phyloP scores from a whole-genome alignment of 2,113 vertebrate genomes.

The Condylura cristata region DNA sequence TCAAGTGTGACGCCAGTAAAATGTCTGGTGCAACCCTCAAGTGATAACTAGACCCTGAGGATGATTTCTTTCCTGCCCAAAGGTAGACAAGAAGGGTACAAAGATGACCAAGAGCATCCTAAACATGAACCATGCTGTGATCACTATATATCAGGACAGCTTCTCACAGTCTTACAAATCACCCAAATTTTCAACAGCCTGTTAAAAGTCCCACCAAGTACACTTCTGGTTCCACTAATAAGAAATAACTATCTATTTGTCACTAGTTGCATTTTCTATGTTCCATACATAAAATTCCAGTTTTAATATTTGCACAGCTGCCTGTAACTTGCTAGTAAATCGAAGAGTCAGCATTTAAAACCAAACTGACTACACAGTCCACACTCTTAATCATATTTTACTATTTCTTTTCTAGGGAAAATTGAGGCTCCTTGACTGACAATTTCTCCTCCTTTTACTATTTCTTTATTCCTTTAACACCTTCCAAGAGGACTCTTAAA shows the following conservation, averaged over 20 bases:
- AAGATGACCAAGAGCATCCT: slow-evolving; percentile 26
- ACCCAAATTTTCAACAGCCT: neutral
- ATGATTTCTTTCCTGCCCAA: neutral
- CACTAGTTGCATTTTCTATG: neutral
- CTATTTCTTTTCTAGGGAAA: neutral
- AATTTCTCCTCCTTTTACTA: neutral
- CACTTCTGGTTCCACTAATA: neutral
- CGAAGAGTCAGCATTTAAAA: neutral
- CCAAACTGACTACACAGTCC: neutral
- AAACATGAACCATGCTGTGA: neutral
- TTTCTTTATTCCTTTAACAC: neutral
- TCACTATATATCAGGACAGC: neutral
- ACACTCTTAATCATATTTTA: neutral
- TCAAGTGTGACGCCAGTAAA: neutral
- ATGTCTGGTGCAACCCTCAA: neutral
- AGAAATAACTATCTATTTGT: neutral
- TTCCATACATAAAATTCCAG: neutral
- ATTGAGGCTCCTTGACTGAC: neutral
- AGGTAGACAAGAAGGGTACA: neutral
- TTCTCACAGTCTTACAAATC: neutral
- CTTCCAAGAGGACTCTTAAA: neutral
- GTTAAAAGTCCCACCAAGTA: neutral
- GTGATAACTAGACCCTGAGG: neutral
- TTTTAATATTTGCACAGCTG: neutral
- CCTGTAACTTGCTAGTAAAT: neutral